phyloP scores from a whole-genome alignment of 2,888 invertebrate genomes.

The Leucophenga maculata region DNA sequence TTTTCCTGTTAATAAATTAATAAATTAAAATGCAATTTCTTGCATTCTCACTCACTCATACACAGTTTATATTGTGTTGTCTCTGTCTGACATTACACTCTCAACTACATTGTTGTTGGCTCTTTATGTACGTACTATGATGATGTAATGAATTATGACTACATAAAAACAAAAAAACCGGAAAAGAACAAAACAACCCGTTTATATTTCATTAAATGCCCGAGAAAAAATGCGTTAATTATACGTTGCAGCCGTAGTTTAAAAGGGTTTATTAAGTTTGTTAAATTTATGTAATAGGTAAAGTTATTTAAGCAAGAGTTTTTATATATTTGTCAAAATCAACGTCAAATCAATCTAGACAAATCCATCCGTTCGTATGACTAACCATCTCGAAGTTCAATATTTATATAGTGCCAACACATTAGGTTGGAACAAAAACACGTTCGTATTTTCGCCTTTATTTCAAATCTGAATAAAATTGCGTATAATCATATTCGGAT shows the following conservation, averaged over 20 bases:
- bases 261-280: too few relatives aligned
- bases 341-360: too few relatives aligned
- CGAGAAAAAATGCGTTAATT: neutral
- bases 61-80: neutral
- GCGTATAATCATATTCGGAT: too few relatives aligned
- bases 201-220: constrained; percentile 30
- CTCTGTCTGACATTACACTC: constrained; percentile 38
- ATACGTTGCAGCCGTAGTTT: neutral
- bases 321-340: too few relatives aligned
- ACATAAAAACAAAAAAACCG: neutral
- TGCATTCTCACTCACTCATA: constrained; percentile 18
- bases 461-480: too few relatives aligned
- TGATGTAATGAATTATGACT: constrained; percentile 36
- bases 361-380: too few relatives aligned
- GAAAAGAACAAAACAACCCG: constrained; percentile 40
- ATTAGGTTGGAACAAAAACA: too few relatives aligned
- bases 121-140: neutral
- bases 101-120: neutral
- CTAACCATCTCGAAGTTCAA: too few relatives aligned
- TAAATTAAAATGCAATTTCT: constrained; percentile 54
- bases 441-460: too few relatives aligned
- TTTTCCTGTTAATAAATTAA: constrained; percentile 52
- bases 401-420: too few relatives aligned
- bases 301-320: too few relatives aligned
- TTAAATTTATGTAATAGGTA: too few relatives aligned